Conservation (phyloP, 2,888 invertebrate genomes). For the Fissipunctia ypsillon region DNA sequence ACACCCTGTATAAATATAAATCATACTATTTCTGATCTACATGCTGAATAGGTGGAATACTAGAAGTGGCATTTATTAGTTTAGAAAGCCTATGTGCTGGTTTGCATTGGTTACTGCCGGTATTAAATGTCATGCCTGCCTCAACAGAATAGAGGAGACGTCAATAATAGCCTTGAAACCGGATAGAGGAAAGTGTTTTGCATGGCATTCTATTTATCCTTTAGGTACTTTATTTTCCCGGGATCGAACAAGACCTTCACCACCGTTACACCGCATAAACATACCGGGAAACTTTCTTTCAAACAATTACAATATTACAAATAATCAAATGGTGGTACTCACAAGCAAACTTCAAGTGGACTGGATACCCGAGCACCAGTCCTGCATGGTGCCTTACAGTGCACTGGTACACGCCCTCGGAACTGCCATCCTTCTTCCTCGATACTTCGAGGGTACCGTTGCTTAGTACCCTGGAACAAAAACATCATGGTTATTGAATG, state of each 20-base stretch:
- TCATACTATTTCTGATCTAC: neutral
- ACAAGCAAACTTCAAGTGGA: constrained; percentile 83
- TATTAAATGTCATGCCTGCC: too few relatives aligned
- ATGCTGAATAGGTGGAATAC: neutral
- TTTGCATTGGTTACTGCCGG: neutral
- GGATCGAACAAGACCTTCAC: neutral
- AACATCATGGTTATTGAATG: neutral
- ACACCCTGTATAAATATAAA: too few relatives aligned
- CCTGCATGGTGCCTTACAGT: constrained; percentile 76
- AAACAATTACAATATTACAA: neutral
- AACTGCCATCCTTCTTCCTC: constrained; percentile 73
- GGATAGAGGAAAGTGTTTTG: neutral
- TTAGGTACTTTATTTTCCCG: neutral
- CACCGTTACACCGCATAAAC: neutral
- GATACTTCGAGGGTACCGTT: constrained; percentile 81
- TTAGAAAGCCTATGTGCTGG: neutral
- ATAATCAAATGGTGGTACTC: constrained; percentile 69
- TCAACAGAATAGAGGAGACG: neutral
- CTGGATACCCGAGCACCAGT: constrained; percentile 82
- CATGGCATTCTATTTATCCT: neutral
- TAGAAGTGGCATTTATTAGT: neutral
- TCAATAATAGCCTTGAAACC: neutral
- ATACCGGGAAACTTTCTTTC: neutral
- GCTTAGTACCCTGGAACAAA: constrained; percentile 72
- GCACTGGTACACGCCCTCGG: constrained; percentile 84